Base-by-base conservation (phyloP, 1,140 invertebrate genomes). In the Holcopasites calliopsidis region DNA sequence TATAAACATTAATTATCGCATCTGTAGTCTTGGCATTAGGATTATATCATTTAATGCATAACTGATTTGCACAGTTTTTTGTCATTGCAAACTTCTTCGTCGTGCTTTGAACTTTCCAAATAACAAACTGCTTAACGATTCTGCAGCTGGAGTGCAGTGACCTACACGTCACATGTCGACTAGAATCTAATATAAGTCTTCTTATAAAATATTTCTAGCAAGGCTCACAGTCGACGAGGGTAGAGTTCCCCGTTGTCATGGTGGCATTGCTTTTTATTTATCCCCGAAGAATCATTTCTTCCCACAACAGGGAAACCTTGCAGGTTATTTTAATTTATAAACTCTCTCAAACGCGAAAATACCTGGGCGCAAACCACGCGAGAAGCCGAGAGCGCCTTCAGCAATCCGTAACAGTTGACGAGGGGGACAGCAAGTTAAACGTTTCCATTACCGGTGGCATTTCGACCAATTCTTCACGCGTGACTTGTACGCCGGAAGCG, bases 391-490 rank as follows among this genome's bases (percentile, higher is more conserved):
- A 72, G 13, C 23, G 16, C 38, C 50, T 71, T 57, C 44, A 62
- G 35, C 44, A 47, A 62, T 49, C 26, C 33, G 33, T 38, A 31
- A 61, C 42, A 38, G n/a, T 55, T 38, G n/a, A n/a, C n/a, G n/a
- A 21, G 38, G 52, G 33, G 26, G 26, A 62, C 28, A 61, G 8
- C 38, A 28, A 62, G 44, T 62, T 47, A 52, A 66, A 57, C 42
- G 62, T 44, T 74, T 66, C 33, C 62, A 66, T 66, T 54, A 33
- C n/a, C 35, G 6, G 18, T 8, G 62, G 28, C 18, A 55, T 66
- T 57, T 10, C 40, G 21, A 26, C 16, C 54, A 50, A 74, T 74
- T 55, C 71, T 44, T 54, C 31, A 66, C 62, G 50, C 71, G 71
- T 74, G 62, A 74, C 71, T 66, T 74, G 31, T 26, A 38, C 40